Evolutionary conservation across 1,140 invertebrate species (phyloP).

Genomic region (Drosophila miranda): DNA sequence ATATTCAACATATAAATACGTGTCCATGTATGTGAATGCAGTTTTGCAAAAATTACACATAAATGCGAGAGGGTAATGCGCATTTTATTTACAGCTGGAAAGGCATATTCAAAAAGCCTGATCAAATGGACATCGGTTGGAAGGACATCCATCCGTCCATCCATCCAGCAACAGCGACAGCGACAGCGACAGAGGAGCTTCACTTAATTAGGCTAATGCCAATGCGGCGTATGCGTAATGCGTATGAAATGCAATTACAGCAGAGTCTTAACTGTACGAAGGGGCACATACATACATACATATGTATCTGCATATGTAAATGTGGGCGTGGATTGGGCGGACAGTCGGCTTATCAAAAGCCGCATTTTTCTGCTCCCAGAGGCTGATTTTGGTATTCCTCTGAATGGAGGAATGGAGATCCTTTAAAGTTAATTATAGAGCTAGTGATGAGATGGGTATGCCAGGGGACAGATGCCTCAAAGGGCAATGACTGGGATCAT

Average conservation of each 20-base stretch:
- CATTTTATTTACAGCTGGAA: conserved; percentile 78
- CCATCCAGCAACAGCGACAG: neutral
- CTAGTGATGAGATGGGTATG: too few species aligned
- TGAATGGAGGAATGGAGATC: neutral
- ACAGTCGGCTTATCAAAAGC: conserved; percentile 41
- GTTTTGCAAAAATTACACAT: conserved; percentile 58
- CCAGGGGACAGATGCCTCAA: too few species aligned
- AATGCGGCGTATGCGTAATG: conserved; percentile 65
- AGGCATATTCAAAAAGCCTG: conserved; percentile 57
- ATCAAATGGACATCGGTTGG: conserved; percentile 48
- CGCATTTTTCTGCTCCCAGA: neutral
- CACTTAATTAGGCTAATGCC: conserved; percentile 75
- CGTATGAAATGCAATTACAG: conserved; percentile 12
- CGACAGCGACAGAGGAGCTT: conserved; percentile 32
- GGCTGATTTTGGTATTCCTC: too few species aligned
- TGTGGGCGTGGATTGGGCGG: too few species aligned
- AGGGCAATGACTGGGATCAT: too few species aligned
- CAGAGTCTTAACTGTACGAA: conserved; percentile 28
- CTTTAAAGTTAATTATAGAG: neutral
- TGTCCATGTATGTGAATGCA: conserved; percentile 43
- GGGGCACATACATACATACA: too few species aligned
- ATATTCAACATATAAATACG: conserved; percentile 23
- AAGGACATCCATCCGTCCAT: neutral
- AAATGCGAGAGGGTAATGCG: conserved; percentile 49
- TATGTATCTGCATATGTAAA: too few species aligned